Conservation (phyloP, 1,140 invertebrate genomes). For the Diachasmimorpha longicaudata region DNA sequence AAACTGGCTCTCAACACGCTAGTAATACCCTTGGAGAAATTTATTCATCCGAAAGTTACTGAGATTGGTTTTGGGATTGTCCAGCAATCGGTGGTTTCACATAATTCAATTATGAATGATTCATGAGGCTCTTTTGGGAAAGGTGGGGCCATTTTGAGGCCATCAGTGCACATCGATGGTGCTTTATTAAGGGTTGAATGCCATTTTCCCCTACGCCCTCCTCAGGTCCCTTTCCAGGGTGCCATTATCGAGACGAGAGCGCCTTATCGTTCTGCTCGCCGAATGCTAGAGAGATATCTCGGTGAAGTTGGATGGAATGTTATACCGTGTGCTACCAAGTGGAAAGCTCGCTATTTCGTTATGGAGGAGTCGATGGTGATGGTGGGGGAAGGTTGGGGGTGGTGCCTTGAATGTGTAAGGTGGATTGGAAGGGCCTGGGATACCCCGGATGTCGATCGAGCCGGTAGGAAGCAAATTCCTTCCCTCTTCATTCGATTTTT, state of each 20-base stretch:
- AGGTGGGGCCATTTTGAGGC: background rate
- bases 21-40: no score
- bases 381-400: background rate
- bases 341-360: constrained; percentile 2
- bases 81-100: no score
- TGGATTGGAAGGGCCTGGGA: background rate
- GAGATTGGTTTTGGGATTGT: no score
- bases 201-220: background rate
- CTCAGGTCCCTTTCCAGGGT: no score
- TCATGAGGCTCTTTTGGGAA: background rate
- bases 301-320: background rate
- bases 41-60: no score
- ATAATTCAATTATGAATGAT: background rate
- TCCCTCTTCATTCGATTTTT: background rate
- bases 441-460: background rate
- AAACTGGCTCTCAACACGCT: no score
- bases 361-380: background rate
- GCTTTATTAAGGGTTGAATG: constrained; percentile 7
- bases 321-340: background rate
- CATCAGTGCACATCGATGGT: background rate
- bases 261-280: background rate
- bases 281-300: background rate
- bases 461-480: background rate
- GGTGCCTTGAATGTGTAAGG: background rate
- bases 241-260: background rate